phyloP scores from a whole-genome alignment of 2,113 vertebrate species.

The Cervus canadensis region DNA sequence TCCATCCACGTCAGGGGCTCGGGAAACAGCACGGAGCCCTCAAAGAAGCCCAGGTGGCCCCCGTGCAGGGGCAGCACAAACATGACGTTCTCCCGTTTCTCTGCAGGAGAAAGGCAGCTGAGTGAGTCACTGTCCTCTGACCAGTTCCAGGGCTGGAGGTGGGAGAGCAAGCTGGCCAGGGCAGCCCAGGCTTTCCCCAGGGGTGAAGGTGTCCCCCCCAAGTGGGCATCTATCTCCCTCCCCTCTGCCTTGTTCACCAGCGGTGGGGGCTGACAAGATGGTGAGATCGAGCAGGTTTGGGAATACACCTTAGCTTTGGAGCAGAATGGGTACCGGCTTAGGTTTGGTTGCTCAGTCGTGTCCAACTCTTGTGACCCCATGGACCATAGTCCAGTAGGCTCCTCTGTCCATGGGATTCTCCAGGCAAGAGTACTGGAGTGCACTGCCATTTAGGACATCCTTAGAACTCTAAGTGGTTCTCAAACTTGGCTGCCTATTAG shows the following conservation, averaged over 20 bases:
- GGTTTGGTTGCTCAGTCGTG: background rate
- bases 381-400: background rate
- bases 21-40: constrained; percentile 95
- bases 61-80: constrained; percentile 95
- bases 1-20: constrained; percentile 99
- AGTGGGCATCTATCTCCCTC: background rate
- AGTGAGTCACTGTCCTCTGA: background rate
- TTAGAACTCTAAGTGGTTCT: background rate
- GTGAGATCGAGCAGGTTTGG: background rate
- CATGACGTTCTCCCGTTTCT: constrained; percentile 95
- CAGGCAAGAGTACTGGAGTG: background rate
- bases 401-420: background rate
- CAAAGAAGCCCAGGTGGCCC: constrained; percentile 98
- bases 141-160: background rate
- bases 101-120: constrained; percentile 71
- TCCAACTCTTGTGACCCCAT: background rate
- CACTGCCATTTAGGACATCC: background rate
- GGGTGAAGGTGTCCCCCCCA: background rate
- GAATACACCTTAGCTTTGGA: background rate
- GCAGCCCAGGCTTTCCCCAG: background rate
- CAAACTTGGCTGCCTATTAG: background rate
- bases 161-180: background rate
- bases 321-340: background rate
- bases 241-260: background rate
- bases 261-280: background rate